phyloP scores from a whole-genome alignment of 1,140 invertebrate genomes.

The Neodiprion lecontei region DNA sequence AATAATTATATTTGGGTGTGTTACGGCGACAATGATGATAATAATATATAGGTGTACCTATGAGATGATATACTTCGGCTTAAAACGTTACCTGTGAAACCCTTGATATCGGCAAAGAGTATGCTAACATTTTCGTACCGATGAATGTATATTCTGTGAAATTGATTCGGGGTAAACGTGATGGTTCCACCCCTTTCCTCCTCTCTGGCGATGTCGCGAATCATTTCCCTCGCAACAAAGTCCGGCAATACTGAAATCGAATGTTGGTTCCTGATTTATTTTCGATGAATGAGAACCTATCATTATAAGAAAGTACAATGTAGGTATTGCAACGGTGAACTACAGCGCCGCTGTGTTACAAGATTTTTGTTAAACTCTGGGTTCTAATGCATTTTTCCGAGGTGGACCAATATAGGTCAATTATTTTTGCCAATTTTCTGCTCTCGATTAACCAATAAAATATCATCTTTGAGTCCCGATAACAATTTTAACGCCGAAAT shows the following conservation, averaged over 20 bases:
- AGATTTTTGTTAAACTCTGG: too few species aligned
- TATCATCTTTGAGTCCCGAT: too few species aligned
- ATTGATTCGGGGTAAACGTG: conserved; percentile 81
- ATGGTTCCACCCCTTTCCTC: conserved; percentile 72
- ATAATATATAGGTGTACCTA: conserved; percentile 12
- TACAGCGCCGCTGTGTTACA: too few species aligned
- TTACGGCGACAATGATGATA: not conserved
- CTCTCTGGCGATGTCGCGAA: conserved; percentile 82
- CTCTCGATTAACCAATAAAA: too few species aligned
- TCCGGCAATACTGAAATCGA: conserved; percentile 87
- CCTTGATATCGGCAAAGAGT: conserved; percentile 98
- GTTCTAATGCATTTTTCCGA: too few species aligned
- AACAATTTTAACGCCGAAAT: too few species aligned
- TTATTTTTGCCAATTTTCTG: too few species aligned
- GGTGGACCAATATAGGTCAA: too few species aligned
- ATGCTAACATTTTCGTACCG: conserved; percentile 97
- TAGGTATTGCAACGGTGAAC: conserved; percentile 21
- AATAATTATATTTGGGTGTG: conserved; percentile 12
- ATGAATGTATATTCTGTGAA: conserved; percentile 98
- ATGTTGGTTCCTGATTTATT: not conserved
- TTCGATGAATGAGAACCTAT: conserved; percentile 27
- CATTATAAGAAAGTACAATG: conserved; percentile 19
- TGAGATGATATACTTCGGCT: conserved; percentile 3
- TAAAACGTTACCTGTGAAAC: conserved; percentile 81
- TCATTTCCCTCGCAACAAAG: conserved; percentile 95